Base-by-base conservation (phyloP, 2,888 invertebrate species). In the Emesis furor region DNA sequence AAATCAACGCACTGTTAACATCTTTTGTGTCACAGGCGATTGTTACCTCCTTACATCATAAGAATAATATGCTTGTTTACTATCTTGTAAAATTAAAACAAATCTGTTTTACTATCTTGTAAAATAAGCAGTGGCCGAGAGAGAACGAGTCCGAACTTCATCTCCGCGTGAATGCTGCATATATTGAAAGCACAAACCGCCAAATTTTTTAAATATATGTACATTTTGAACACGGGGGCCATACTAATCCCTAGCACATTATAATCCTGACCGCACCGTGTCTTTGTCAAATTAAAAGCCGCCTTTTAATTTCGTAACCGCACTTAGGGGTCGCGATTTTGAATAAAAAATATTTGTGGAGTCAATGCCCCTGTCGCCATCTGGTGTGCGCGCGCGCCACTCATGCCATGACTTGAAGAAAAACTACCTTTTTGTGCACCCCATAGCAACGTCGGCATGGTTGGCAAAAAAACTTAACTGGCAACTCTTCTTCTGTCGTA, bases 291-390 rank as follows among this genome's bases (percentile, higher is more conserved):
- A 94, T 94, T 93, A 94, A 93, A 93, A 89, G 89, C 88, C 89
- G 89, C 87, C 90, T 91, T 91, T 91, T 92, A 92, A 92, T 93
- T 92, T 91, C 90, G 86, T 90, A 92, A 94, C 95, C 95, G 94
- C 95, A 94, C 91, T 95, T 94, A 94, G 93, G 95, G 95, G 95
- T 95, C 93, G 95, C 95, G 93, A 94, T 94, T 94, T 93, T 88
- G 85, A 92, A 93, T 93, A 93, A 94, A 93, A 91, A 85, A 91
- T 90, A 92, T 93, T 94, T 92, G 92, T 94, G 92, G 89, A 96
- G 96, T 96, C 96, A 95, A 93, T 95, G 96, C 94, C 95, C 95
- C 91, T 92, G 87, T 65, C 90, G 92, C 93, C 96, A 96, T 95
- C 95, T 96, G 96, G 94, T 89, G 92, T 91, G 93, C 95, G 94